Evolutionary conservation across 2,113 vertebrate genomes (phyloP).

Genomic region (Psephotus haematonotus): DNA sequence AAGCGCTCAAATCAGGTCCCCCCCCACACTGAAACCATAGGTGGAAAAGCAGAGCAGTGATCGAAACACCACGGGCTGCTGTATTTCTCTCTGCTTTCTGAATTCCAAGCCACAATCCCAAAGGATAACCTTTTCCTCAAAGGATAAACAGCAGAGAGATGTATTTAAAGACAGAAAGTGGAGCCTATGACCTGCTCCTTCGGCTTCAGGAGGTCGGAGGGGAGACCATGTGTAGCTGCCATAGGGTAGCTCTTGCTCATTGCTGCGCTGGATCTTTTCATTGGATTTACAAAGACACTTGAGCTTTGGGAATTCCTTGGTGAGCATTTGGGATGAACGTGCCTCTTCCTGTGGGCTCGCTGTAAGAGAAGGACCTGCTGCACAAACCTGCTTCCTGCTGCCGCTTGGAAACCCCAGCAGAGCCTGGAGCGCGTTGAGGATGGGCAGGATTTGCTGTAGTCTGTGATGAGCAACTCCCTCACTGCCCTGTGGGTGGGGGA

Average conservation of each 20-base stretch:
- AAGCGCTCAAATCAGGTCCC: neutral
- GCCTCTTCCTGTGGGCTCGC: neutral
- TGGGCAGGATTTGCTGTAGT: neutral
- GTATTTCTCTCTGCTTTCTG: neutral
- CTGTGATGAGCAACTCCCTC: neutral
- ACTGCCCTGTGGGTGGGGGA: constrained; percentile 36
- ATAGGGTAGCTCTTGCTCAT: neutral
- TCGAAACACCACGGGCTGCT: neutral
- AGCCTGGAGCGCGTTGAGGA: neutral
- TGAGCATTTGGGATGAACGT: fast-evolving
- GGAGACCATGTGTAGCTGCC: neutral
- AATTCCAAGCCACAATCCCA: neutral
- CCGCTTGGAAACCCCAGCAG: neutral
- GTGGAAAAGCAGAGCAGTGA: neutral
- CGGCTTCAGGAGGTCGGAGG: neutral
- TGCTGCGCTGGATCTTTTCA: neutral
- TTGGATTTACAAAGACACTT: neutral
- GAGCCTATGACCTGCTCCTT: neutral
- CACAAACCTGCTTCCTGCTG: neutral
- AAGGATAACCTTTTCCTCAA: neutral
- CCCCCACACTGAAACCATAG: neutral
- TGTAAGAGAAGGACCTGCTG: neutral
- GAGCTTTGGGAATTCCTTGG: neutral
- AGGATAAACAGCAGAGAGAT: neutral
- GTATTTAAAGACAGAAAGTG: neutral